Evolutionary conservation across 2,113 vertebrate species (phyloP).

Genomic region (Balaenoptera acutorostrata): DNA sequence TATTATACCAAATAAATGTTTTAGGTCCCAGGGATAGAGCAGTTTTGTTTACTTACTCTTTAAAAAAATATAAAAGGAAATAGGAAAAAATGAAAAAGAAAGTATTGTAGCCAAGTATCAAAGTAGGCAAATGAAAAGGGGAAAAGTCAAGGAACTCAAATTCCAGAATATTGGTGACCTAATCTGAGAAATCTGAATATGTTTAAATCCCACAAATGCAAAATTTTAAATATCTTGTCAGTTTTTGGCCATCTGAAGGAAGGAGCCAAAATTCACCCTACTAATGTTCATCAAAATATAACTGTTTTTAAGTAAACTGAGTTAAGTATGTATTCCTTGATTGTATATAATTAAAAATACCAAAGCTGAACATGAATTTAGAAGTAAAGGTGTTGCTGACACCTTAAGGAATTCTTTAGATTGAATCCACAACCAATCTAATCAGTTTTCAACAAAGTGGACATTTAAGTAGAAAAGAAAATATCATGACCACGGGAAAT

Average conservation of each 20-base stretch:
- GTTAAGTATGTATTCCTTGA: not conserved
- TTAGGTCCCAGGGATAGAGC: not conserved
- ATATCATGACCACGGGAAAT: not conserved
- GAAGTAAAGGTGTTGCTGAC: not conserved
- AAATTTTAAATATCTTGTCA: not conserved
- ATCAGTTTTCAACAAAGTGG: not conserved
- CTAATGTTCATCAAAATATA: not conserved
- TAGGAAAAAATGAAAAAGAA: not conserved
- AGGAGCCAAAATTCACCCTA: not conserved
- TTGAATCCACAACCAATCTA: not conserved
- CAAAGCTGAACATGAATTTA: not conserved
- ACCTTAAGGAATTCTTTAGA: not conserved
- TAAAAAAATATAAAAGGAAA: not conserved
- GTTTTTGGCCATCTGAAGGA: not conserved
- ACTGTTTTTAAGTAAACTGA: not conserved
- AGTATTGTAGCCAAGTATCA: not conserved
- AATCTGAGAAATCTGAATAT: not conserved
- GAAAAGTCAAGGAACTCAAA: not conserved
- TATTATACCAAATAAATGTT: not conserved
- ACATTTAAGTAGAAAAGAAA: constrained; percentile 5
- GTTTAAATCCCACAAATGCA: not conserved
- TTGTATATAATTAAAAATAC: not conserved
- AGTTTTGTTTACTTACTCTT: not conserved
- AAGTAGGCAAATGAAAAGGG: not conserved
- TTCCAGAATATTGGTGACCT: not conserved